A percentile compares a stretch with the other conserved stretches of the same genome.
phyloP scores from a whole-genome alignment of 2,888 invertebrate species.

The Orgyia antiqua region DNA sequence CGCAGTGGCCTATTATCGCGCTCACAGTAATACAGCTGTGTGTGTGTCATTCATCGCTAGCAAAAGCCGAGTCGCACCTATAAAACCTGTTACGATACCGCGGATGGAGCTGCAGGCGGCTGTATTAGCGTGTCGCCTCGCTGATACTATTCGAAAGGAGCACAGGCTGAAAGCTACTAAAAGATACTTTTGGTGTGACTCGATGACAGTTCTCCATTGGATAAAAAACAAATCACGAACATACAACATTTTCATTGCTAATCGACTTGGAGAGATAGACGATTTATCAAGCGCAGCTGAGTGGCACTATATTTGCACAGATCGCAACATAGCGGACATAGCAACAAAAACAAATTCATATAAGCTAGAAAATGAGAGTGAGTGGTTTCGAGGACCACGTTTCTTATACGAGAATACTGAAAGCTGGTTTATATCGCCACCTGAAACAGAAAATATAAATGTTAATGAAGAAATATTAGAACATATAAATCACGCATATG shows the following conservation, averaged over 20 bases:
- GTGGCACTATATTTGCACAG: background rate
- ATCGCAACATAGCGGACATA: background rate
- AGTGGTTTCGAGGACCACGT: background rate
- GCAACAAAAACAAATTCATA: background rate
- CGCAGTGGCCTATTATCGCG: constrained; percentile 2
- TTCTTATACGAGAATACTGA: background rate
- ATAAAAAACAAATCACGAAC: background rate
- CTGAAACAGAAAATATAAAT: background rate
- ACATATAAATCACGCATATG: background rate
- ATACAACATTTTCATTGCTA: background rate
- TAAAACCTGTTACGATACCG: background rate
- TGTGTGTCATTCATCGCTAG: background rate
- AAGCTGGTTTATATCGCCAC: background rate
- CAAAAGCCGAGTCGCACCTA: background rate
- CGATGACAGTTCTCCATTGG: background rate
- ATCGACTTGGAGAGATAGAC: background rate
- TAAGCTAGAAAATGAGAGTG: background rate
- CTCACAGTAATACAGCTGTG: background rate
- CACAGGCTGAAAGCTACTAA: background rate
- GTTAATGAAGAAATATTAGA: background rate
- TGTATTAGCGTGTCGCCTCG: constrained; percentile 1
- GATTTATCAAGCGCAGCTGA: background rate
- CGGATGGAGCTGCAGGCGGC: constrained; percentile 1
- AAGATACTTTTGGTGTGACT: background rate
- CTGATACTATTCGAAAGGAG: constrained; percentile 6